Conservation (phyloP, 1,140 invertebrate species). For the Delia radicum region DNA sequence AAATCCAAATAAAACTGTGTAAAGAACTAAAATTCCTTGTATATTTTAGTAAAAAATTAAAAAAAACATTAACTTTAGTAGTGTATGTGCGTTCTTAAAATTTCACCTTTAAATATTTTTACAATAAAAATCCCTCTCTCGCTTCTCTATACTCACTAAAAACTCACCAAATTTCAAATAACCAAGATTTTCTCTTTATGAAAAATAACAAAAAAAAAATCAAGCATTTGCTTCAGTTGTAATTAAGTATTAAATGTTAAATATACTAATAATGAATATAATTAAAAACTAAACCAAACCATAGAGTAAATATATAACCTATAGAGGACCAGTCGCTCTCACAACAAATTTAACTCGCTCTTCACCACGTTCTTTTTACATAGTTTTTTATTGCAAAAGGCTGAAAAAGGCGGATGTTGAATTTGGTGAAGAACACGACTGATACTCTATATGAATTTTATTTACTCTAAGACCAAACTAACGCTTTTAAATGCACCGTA, state of each 20-base stretch:
- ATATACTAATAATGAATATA: neutral
- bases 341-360: too few species aligned
- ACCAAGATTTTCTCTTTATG: neutral
- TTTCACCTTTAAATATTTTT: neutral
- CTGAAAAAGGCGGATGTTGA: too few species aligned
- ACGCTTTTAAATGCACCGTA: neutral
- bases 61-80: neutral
- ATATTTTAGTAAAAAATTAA: neutral
- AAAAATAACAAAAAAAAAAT: neutral
- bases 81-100: neutral
- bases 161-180: neutral
- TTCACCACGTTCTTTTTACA: too few species aligned
- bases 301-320: neutral
- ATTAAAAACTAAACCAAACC: neutral
- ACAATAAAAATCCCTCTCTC: neutral
- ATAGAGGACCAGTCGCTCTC: too few species aligned
- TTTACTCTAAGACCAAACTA: neutral
- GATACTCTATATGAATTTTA: too few species aligned
- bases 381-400: too few species aligned
- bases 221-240: slow-evolving; percentile 24
- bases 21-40: neutral
- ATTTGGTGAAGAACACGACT: too few species aligned
- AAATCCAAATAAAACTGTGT: neutral
- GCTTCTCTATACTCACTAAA: neutral
- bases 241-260: neutral